Evolutionary conservation across 2,888 invertebrate genomes (phyloP), one percentile per base, ranked within the genome.

Genomic region (Notodonta ziczac): DNA sequence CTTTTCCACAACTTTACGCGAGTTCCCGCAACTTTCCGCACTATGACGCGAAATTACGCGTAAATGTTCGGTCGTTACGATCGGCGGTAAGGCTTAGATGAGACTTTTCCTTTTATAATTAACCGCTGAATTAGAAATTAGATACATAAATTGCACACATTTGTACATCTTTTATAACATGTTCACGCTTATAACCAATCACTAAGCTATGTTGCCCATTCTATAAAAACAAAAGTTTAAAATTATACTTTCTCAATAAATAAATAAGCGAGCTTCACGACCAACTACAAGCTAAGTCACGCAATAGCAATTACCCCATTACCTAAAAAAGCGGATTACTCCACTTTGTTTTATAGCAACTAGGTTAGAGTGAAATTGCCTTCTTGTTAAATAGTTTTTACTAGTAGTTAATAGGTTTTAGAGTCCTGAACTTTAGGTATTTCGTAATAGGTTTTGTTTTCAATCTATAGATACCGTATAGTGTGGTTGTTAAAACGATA

Each of bases 1-100:
- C 73, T 74, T 75, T 70, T 71, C 66, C 69, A 63, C 59, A 61
- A 72, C 72, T 72, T 72, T 57, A 58, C 58, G 46, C 60, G 66
- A 76, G 68, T 68, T 70, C 59, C 65, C 62, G 66, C 67, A 70
- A 75, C 63, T 70, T 63, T 50, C 48, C 58, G 61, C 59, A 44
- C 56, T 46, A 58, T 50, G 56, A 56, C 24, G 32, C 46, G 46
- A 24, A 24, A 56, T 56, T 65, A 61, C 65, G 64, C 59, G 72
- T 61, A 63, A 74, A 72, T 63, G 67, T 73, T 55, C 55, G 6
- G 62, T 63, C 66, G 58, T 46, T 54, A 58, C 48, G 59, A 24
- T 40, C 40, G 14, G 50, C 8, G 12, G 10, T 2, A 10, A 16
- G 16, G 50, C 16, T 50, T 16, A 16, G 50, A 50, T 50, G 50